Percentiles rank a stretch among this genome's conserved stretches.
These are phyloP conservation scores for Pegoplata infirma DNA, from an alignment of 2,888 invertebrate species.

Conservation along the genomic window DNA sequence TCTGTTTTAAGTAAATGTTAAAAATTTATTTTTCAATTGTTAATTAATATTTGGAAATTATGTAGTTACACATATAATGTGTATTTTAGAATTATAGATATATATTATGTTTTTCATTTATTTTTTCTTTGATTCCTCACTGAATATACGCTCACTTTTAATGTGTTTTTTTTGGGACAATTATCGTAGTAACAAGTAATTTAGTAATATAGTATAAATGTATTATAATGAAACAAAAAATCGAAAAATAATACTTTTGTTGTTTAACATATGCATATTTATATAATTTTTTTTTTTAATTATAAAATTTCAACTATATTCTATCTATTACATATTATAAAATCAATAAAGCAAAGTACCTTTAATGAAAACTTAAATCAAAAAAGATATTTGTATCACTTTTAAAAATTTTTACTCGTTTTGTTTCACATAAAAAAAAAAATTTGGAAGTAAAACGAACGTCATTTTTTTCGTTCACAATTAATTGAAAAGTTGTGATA, in stretches of 20 bases:
- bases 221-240: no score
- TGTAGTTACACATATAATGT: conserved; percentile 17
- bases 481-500: no score
- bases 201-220: conserved; percentile 22
- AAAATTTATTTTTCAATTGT: conserved; percentile 11
- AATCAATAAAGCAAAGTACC: conserved; percentile 57
- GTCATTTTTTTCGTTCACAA: no score
- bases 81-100: not conserved
- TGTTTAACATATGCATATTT: no score
- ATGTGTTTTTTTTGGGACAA: not conserved
- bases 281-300: conserved; percentile 41
- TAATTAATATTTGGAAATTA: conserved; percentile 8
- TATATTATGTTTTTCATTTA: not conserved
- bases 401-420: no score
- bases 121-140: no score
- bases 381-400: not conserved
- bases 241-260: no score
- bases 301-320: conserved; percentile 5
- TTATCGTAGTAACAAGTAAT: conserved; percentile 29
- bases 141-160: conserved; percentile 1
- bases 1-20: not conserved
- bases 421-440: no score
- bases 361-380: conserved; percentile 47
- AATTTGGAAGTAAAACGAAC: no score
- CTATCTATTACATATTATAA: conserved; percentile 40